These are phyloP conservation scores for Encarsia formosa DNA, from an alignment of 2,888 invertebrate genomes.

Conservation along the genomic window DNA sequence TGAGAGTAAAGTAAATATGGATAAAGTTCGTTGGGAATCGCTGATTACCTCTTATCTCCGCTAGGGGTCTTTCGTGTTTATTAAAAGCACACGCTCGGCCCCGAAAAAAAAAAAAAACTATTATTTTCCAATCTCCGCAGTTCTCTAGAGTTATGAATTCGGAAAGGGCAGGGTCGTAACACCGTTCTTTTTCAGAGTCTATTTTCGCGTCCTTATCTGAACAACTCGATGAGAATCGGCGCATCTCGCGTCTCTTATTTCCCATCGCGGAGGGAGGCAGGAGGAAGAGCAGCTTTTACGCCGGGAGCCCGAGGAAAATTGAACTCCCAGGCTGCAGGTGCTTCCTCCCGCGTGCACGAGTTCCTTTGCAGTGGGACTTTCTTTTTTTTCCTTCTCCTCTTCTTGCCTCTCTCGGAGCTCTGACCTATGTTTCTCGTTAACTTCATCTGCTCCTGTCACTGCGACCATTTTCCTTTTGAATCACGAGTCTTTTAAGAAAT, in stretches of 20 bases:
- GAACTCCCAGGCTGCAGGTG: not conserved
- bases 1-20: not conserved
- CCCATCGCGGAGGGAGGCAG: constrained; percentile 2
- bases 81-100: constrained; percentile 7
- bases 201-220: not conserved
- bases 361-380: constrained; percentile 1
- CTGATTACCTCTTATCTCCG: constrained; percentile 30
- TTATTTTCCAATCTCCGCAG: too few species aligned
- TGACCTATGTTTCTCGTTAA: too few species aligned
- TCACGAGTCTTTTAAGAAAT: too few species aligned
- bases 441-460: too few species aligned
- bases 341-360: not conserved
- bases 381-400: not conserved
- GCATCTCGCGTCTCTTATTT: not conserved
- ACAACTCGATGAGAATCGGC: constrained; percentile 7
- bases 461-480: too few species aligned
- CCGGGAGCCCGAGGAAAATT: too few species aligned
- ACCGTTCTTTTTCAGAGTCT: too few species aligned
- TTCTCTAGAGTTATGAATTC: too few species aligned
- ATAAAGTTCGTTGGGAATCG: constrained; percentile 25
- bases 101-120: too few species aligned
- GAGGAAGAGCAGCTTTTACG: constrained; percentile 30
- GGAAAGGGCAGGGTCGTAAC: too few species aligned
- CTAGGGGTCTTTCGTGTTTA: constrained; percentile 11
- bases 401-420: not conserved